Evolutionary conservation across 2,113 vertebrate species (phyloP), one percentile per base, ranked within the genome.

Genomic region (human (Homo sapiens)): DNA sequence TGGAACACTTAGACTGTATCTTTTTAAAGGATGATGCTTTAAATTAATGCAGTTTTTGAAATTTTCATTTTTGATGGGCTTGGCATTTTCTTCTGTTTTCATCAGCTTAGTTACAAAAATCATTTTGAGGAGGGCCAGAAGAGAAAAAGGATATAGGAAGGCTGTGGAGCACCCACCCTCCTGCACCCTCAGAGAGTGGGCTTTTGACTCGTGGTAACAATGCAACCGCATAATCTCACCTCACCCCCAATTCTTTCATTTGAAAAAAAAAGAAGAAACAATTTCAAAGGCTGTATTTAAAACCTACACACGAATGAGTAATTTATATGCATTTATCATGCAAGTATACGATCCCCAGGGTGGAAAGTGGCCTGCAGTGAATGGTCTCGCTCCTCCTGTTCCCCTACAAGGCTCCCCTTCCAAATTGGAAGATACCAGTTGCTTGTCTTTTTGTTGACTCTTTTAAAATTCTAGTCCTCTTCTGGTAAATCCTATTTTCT

Each of bases 401-500:
- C 11, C 18, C 17, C 68, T 4, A 0, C 10, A 32, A 17, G 27
- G n/a, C 52, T 61, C 61, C 18, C 40, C 9, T 68, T 72, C 73
- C 38, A 48, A 68, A 13, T 6, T 18, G 38, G 90, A 85, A 79
- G 55, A 32, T 40, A 0, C 38, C 66, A 32, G 80, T 64, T 72
- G 17, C 64, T 76, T 50, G 57, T 88, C 59, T 40, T 40, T 40
- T 40, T 94, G n/a, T 45, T 90, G 59, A n/a, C 89, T 86, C 4
- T 64, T 95, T 59, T 82, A 83, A 55, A 75, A 68, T 87, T 61
- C 70, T 64, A 11, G 61, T 40, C 91, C 16, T 64, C 16, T 40
- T 73, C 35, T 68, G 93, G 40, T 55, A 80, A 83, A 20, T 72
- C 81, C 93, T 55, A 55, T 81, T 83, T 73, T 97, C 61, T 86